Evolutionary conservation across 2,888 invertebrate species (phyloP).

Genomic region (Ypsolopha scabrella): DNA sequence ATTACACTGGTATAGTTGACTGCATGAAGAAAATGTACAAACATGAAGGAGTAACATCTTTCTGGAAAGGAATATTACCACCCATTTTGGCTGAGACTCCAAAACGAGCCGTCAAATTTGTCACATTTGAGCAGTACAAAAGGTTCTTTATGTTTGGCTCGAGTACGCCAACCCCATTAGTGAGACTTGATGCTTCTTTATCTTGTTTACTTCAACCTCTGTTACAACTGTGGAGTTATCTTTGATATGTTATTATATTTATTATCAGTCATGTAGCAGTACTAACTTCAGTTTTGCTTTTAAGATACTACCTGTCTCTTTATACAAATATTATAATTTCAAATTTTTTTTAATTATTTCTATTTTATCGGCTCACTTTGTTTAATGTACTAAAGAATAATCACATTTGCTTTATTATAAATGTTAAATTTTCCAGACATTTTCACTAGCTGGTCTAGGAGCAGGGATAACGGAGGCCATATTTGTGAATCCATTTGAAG

Average conservation of each 20-base stretch:
- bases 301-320: not conserved
- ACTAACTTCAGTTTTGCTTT: not conserved
- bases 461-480: conserved; percentile 94
- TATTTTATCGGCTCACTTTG: not conserved
- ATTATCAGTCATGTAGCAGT: not conserved
- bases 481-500: conserved; percentile 94
- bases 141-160: conserved; percentile 85
- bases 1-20: conserved; percentile 85
- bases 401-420: not conserved
- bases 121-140: conserved; percentile 95
- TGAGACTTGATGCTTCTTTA: conserved; percentile 41
- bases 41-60: conserved; percentile 85
- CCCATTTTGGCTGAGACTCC: conserved; percentile 96
- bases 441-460: conserved; percentile 87
- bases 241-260: not conserved
- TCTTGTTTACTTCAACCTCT: not conserved
- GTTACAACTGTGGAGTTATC: not conserved
- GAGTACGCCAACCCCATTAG: conserved; percentile 80
- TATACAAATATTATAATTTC: not conserved
- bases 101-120: conserved; percentile 94
- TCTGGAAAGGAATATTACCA: conserved; percentile 95
- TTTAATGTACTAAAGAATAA: not conserved
- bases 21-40: conserved; percentile 91
- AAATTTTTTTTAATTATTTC: not conserved
- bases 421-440: conserved; percentile 73